Base-by-base conservation (phyloP, 2,113 vertebrate species). In the Platycercus adscitus region DNA sequence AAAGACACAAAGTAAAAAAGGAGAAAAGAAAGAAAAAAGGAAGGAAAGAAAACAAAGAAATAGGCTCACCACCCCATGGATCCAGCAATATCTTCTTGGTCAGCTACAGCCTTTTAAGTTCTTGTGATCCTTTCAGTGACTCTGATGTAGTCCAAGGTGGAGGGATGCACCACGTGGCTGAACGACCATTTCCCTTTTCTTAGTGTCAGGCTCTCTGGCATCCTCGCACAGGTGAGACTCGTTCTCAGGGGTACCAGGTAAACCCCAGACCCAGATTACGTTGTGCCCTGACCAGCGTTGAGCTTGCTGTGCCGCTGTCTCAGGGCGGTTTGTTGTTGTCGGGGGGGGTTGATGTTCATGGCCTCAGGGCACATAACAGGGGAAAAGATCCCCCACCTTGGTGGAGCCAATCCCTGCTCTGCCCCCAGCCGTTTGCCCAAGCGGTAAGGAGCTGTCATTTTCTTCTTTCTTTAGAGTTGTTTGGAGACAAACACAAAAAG, bases 401-500 rank as follows among this genome's bases (percentile, higher is more conserved):
- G 33, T 58, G 33, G 33, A 58, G 33, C 33, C 8, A 4, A 58
- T 23, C 56, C 13, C 33, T n/a, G 33, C 33, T 58, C 56, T 58
- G 13, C 9, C 33, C 6, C 13, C 6, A 2, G 21, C 33, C 6
- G 1, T 35, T 58, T 24, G 56, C 21, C 33, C 1, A 4, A 35
- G 56, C 3, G 3, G 21, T 35, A 52, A 52, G 50, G 50, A 52
- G 50, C 25, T 52, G 25, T 52, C 25, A 16, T 26, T 52, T 52
- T 13, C 56, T 35, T 58, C 56, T n/a, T n/a, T n/a, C 20, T 58
- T 21, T 21, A 23, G 55, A 58, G 20, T 58, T 13, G 20, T 13
- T n/a, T 58, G 35, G 56, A 24, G 21, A 16, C 33, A 35, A 14
- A 16, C 13, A 58, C 33, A 35, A 35, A n/a, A n/a, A 58, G 56